These are phyloP conservation scores for Vireo altiloquus DNA, from an alignment of 2,113 vertebrate genomes.

Conservation along the genomic window DNA sequence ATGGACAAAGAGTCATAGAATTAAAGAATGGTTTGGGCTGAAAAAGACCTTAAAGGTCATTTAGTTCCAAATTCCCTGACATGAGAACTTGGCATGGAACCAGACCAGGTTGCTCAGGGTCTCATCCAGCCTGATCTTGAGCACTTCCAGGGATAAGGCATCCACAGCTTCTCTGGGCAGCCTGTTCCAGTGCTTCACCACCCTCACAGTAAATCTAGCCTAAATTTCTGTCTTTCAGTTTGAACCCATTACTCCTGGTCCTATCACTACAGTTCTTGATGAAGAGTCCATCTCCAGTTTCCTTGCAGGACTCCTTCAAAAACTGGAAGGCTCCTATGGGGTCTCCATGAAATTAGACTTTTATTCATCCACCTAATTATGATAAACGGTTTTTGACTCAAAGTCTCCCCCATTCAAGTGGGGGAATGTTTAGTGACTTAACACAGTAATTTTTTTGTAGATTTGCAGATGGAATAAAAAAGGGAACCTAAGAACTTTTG, in stretches of 20 bases:
- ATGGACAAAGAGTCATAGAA: not conserved
- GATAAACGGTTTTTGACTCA: not conserved
- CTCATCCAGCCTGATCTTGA: not conserved
- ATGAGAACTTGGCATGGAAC: not conserved
- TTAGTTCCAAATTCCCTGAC: not conserved
- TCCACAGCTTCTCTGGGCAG: not conserved
- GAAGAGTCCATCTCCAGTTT: not conserved
- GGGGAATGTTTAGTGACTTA: not conserved
- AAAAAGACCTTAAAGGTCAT: not conserved
- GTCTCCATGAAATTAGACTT: not conserved
- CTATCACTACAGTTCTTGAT: not conserved
- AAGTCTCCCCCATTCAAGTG: not conserved
- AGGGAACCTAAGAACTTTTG: not conserved
- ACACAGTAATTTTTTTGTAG: not conserved
- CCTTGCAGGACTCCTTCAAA: not conserved
- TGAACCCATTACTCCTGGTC: not conserved
- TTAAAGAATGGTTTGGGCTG: not conserved
- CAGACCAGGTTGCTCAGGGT: not conserved
- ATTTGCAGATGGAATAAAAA: not conserved
- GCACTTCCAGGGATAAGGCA: not conserved
- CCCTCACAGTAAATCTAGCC: not conserved
- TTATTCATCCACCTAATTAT: not conserved
- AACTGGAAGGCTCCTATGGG: not conserved
- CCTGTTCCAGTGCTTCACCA: not conserved
- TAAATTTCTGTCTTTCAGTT: not conserved